phyloP scores from a whole-genome alignment of 2,113 vertebrate species.

The Collichthys lucidus region DNA sequence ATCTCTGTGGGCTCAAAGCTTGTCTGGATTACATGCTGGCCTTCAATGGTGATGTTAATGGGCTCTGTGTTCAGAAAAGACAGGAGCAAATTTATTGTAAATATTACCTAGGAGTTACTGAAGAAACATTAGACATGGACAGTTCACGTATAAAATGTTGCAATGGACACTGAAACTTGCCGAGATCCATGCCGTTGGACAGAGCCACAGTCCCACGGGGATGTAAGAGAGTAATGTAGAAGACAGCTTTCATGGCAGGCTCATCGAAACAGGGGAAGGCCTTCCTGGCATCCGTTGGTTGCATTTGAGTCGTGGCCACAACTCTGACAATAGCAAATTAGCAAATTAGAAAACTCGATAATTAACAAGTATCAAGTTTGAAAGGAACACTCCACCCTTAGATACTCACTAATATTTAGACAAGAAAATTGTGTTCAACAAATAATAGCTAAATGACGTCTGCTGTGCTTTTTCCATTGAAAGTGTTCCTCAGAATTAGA shows the following conservation, averaged over 20 bases:
- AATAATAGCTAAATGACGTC: not conserved
- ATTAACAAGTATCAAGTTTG: constrained; percentile 6
- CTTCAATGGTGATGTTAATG: not conserved
- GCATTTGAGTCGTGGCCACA: constrained; percentile 94
- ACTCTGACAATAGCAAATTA: constrained; percentile 80
- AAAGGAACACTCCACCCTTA: not conserved
- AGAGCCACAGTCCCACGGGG: constrained; percentile 71
- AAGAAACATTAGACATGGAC: not conserved
- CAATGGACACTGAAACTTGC: constrained; percentile 26
- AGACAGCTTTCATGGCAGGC: constrained; percentile 92
- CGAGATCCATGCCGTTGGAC: constrained; percentile 86
- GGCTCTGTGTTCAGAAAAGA: constrained; percentile 56
- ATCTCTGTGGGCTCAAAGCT: constrained; percentile 81
- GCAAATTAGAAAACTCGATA: not conserved
- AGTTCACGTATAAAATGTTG: not conserved
- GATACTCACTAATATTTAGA: not conserved
- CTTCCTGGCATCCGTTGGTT: constrained; percentile 90
- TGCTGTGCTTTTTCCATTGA: not conserved
- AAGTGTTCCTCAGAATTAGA: not conserved
- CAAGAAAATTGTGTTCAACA: too few relatives aligned
- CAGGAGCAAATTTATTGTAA: not conserved
- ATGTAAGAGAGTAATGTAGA: constrained; percentile 87
- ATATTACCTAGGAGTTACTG: not conserved
- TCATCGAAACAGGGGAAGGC: constrained; percentile 97
- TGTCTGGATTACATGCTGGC: constrained; percentile 52